Percentiles rank a stretch among this genome's conserved stretches.
phyloP scores from a whole-genome alignment of 2,888 invertebrate species.

The Malthinus seriepunctatus region DNA sequence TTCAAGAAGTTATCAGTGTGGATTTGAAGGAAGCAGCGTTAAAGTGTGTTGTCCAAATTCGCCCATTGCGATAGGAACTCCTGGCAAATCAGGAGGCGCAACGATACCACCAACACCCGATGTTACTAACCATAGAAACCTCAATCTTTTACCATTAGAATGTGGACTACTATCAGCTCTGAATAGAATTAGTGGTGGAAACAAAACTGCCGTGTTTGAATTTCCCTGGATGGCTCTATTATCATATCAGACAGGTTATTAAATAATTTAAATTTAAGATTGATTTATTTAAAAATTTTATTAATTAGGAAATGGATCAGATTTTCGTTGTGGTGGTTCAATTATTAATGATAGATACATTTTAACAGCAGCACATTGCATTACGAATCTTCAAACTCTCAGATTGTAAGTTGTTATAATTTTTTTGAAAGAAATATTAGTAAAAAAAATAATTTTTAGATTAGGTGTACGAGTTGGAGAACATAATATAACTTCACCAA shows the following conservation, averaged over 20 bases:
- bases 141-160: slow-evolving; percentile 44
- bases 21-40: slow-evolving; percentile 45
- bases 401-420: slow-evolving; percentile 43
- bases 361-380: slow-evolving; percentile 64
- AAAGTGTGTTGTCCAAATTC: slow-evolving; percentile 59
- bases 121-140: slow-evolving; percentile 47
- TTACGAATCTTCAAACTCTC: slow-evolving; percentile 43
- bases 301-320: slow-evolving; percentile 4
- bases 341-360: slow-evolving; percentile 60
- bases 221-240: slow-evolving; percentile 79
- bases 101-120: slow-evolving; percentile 40
- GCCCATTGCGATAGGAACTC: background rate
- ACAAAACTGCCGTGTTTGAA: slow-evolving; percentile 63
- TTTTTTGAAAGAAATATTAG: no score
- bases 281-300: background rate
- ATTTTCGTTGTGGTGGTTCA: slow-evolving; percentile 56
- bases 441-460: slow-evolving; percentile 45
- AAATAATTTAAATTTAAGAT: background rate
- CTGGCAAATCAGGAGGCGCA: background rate
- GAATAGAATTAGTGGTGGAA: slow-evolving; percentile 56
- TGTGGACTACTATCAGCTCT: slow-evolving; percentile 61
- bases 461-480: slow-evolving; percentile 67
- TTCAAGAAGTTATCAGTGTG: slow-evolving; percentile 45
- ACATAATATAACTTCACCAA: slow-evolving; percentile 55
- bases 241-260: slow-evolving; percentile 55